phyloP scores from a whole-genome alignment of 1,140 invertebrate species.

The Lucilia sericata region DNA sequence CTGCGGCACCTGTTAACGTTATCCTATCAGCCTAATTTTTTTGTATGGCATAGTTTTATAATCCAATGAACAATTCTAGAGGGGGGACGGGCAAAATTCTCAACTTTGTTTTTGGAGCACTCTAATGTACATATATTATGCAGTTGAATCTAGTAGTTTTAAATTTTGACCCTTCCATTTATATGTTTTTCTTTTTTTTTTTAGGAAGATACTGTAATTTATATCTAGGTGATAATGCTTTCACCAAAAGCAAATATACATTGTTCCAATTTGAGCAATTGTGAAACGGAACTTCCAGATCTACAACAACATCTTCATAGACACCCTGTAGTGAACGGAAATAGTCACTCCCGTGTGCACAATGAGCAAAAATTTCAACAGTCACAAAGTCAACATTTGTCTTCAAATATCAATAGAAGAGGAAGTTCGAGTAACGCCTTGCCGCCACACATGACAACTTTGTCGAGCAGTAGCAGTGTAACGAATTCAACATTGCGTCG shows the following conservation, averaged over 20 bases:
- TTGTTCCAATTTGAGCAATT: conserved; percentile 16
- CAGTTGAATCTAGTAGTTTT: too few species aligned
- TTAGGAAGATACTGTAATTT: too few species aligned
- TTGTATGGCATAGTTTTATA: too few species aligned
- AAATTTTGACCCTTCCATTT: too few species aligned
- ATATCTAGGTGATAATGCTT: background rate
- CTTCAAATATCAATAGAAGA: conserved; percentile 10
- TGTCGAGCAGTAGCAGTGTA: background rate
- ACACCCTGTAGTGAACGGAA: background rate
- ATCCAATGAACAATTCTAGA: too few species aligned
- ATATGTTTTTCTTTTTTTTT: too few species aligned
- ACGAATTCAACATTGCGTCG: conserved; percentile 10
- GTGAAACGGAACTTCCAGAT: conserved; percentile 17
- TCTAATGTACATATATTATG: too few species aligned
- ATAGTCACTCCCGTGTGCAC: background rate
- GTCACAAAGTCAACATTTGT: conserved; percentile 18
- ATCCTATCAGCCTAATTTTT: too few species aligned
- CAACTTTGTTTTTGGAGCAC: too few species aligned
- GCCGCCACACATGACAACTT: conserved; percentile 21
- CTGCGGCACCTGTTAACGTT: too few species aligned
- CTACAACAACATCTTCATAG: conserved; percentile 10
- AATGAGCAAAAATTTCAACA: background rate
- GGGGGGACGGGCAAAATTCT: too few species aligned
- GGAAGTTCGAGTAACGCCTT: conserved; percentile 12
- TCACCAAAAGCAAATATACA: conserved; percentile 23